Conservation (phyloP, 2,113 vertebrate species). For the Cochlearius cochlearius region DNA sequence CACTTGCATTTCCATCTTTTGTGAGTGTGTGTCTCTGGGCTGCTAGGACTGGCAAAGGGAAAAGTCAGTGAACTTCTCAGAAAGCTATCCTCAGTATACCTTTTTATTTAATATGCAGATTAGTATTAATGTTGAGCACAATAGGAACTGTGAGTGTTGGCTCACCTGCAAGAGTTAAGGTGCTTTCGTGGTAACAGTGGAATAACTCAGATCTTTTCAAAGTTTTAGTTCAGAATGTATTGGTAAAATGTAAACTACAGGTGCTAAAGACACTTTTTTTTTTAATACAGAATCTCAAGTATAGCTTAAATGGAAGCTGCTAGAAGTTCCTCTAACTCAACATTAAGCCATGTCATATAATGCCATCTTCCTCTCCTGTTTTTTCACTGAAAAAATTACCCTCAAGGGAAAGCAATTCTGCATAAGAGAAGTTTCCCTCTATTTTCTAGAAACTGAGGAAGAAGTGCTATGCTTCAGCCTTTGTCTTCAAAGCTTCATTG, state of each 20-base stretch:
- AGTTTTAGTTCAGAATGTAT: background rate
- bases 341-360: background rate
- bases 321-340: background rate
- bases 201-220: background rate
- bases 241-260: background rate
- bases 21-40: background rate
- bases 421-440: background rate
- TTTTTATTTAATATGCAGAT: background rate
- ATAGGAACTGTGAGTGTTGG: background rate
- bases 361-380: background rate
- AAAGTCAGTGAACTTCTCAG: background rate
- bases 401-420: background rate
- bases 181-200: background rate
- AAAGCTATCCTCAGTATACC: background rate
- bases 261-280: background rate
- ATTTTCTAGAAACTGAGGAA: background rate
- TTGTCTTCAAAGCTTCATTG: background rate
- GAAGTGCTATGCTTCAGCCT: background rate
- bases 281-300: background rate
- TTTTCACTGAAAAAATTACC: background rate
- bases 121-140: background rate
- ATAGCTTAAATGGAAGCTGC: background rate
- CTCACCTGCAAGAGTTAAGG: background rate
- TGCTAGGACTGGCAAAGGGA: background rate
- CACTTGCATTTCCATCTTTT: background rate